Evolutionary conservation across 1,140 invertebrate genomes (phyloP).

Genomic region (Coenobita brevimanus): DNA sequence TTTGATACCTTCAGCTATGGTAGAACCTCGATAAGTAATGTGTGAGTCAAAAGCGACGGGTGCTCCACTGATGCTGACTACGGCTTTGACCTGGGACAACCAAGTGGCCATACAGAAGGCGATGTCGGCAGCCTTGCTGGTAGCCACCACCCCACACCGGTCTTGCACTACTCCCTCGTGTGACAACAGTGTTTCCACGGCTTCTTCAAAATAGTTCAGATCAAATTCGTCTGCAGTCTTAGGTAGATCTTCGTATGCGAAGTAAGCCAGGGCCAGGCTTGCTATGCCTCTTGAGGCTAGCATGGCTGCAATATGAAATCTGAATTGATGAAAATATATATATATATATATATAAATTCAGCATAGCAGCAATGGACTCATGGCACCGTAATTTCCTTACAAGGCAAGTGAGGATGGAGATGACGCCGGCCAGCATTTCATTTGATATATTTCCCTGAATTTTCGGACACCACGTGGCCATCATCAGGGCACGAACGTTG

Average conservation of each 20-base stretch:
- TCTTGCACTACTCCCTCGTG: constrained; percentile 26
- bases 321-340: no score
- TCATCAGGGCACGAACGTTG: no score
- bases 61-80: constrained; percentile 42
- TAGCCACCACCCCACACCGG: constrained; percentile 51
- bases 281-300: constrained; percentile 54
- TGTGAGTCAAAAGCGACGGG: constrained; percentile 20
- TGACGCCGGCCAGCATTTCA: no score
- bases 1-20: constrained; percentile 30
- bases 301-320: constrained; percentile 18
- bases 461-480: no score
- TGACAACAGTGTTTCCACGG: constrained; percentile 46
- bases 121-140: constrained; percentile 31
- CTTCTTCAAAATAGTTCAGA: constrained; percentile 58
- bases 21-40: constrained; percentile 17
- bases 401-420: no score
- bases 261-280: constrained; percentile 48
- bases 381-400: no score
- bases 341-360: no score
- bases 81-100: constrained; percentile 47
- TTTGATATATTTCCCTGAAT: no score
- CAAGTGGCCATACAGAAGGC: constrained; percentile 34
- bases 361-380: no score
- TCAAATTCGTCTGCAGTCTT: constrained; percentile 32
- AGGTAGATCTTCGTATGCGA: constrained; percentile 46